These are phyloP conservation scores for Aphaenogaster floridana DNA, from an alignment of 1,140 invertebrate genomes.

Conservation along the genomic window DNA sequence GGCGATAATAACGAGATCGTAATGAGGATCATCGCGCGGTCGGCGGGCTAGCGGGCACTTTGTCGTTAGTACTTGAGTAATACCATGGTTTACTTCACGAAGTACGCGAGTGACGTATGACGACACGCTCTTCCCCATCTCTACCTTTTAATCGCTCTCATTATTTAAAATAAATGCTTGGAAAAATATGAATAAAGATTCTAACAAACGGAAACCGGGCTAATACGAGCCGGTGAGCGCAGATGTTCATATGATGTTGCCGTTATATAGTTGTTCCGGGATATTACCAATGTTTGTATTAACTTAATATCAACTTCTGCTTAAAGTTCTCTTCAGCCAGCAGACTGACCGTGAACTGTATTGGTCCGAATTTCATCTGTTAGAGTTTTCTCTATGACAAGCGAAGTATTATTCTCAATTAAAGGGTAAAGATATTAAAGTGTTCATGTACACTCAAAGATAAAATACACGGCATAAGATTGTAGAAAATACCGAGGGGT, in stretches of 20 bases:
- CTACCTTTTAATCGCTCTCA: background rate
- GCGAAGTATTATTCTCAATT: background rate
- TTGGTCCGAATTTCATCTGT: background rate
- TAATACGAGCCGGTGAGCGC: background rate
- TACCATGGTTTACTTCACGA: background rate
- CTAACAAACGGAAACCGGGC: background rate
- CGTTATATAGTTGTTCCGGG: background rate
- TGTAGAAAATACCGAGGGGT: no score
- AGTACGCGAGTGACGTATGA: background rate
- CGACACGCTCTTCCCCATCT: background rate
- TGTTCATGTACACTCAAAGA: background rate
- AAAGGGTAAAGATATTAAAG: background rate
- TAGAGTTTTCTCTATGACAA: background rate
- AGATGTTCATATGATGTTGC: background rate
- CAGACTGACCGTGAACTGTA: background rate
- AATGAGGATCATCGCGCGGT: constrained; percentile 52
- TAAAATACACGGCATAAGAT: background rate
- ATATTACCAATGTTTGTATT: background rate
- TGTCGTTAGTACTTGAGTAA: constrained; percentile 32
- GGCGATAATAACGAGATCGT: constrained; percentile 58
- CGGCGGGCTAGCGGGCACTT: constrained; percentile 7
- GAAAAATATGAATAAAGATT: background rate
- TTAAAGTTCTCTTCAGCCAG: background rate
- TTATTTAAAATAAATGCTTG: background rate
- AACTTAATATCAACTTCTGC: background rate